Percentiles rank a stretch among this genome's conserved stretches.
These are phyloP conservation scores for Saccostrea cuccullata DNA, from an alignment of 1,140 invertebrate species.

Conservation along the genomic window DNA sequence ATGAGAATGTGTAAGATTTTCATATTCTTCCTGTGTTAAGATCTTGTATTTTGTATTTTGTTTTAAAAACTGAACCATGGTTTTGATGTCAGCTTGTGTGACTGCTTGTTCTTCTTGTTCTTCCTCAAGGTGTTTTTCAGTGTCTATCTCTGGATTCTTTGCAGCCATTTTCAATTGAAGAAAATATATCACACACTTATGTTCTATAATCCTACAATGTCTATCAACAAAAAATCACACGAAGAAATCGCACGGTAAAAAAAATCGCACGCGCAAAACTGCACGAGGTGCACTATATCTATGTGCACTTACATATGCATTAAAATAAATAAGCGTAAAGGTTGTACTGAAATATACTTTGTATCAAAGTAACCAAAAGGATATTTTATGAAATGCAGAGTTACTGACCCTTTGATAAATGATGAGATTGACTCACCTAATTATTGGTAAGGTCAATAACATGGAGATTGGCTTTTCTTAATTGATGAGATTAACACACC, in stretches of 20 bases:
- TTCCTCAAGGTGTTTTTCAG: not conserved
- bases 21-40: not conserved
- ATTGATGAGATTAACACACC: not conserved
- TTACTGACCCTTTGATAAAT: not conserved
- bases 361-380: not conserved
- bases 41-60: constrained; percentile 1
- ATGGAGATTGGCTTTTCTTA: not conserved
- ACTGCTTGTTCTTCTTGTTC: not conserved
- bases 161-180: not conserved
- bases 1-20: too few relatives aligned
- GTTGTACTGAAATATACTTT: not conserved
- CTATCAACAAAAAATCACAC: too few relatives aligned
- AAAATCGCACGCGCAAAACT: too few relatives aligned
- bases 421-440: not conserved
- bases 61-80: not conserved
- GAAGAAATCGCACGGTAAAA: not conserved
- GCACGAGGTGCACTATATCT: too few relatives aligned
- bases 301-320: not conserved
- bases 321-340: not conserved
- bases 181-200: not conserved
- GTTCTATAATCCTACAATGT: not conserved
- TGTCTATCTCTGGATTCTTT: not conserved
- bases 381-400: not conserved
- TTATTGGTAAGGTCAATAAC: not conserved
- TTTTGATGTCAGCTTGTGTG: not conserved